Percentiles rank a stretch among this genome's conserved stretches.
Evolutionary conservation across 1,140 invertebrate species (phyloP).

Genomic region (Leptinotarsa texana): DNA sequence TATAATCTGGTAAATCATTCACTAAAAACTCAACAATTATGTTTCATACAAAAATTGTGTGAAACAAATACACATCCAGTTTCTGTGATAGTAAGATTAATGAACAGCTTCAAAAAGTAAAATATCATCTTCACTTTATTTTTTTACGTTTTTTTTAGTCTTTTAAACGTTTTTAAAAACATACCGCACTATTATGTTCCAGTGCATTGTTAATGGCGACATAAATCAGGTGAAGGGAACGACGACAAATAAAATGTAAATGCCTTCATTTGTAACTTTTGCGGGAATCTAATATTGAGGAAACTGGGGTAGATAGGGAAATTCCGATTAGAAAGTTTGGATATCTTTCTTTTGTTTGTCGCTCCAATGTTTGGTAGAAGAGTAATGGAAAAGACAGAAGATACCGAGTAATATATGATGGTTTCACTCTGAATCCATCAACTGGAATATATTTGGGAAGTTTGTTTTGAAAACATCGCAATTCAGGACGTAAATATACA

Average conservation of each 20-base stretch:
- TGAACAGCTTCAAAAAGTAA: too few relatives aligned
- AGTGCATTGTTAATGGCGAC: conserved; percentile 4
- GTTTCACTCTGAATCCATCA: not conserved
- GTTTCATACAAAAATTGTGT: too few relatives aligned
- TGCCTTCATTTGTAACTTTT: conserved; percentile 26
- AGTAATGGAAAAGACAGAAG: not conserved
- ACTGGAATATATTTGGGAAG: not conserved
- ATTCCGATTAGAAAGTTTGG: conserved; percentile 24
- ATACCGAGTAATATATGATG: not conserved
- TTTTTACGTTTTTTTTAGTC: too few relatives aligned
- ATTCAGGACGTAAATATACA: not conserved
- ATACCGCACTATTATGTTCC: conserved; percentile 6
- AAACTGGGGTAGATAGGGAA: conserved; percentile 17
- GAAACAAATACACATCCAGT: too few relatives aligned
- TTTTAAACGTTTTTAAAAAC: too few relatives aligned
- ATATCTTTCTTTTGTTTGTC: conserved; percentile 16
- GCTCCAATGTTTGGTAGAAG: not conserved
- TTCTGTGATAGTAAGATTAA: too few relatives aligned
- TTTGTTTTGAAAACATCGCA: not conserved
- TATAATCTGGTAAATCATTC: too few relatives aligned
- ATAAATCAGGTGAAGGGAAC: conserved; percentile 18
- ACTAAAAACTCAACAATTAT: too few relatives aligned
- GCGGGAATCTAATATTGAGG: conserved; percentile 17
- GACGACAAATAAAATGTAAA: conserved; percentile 26
- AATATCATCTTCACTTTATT: too few relatives aligned